phyloP scores from a whole-genome alignment of 2,797 vertebrate genomes.

The Melanotaenia nigrans region DNA sequence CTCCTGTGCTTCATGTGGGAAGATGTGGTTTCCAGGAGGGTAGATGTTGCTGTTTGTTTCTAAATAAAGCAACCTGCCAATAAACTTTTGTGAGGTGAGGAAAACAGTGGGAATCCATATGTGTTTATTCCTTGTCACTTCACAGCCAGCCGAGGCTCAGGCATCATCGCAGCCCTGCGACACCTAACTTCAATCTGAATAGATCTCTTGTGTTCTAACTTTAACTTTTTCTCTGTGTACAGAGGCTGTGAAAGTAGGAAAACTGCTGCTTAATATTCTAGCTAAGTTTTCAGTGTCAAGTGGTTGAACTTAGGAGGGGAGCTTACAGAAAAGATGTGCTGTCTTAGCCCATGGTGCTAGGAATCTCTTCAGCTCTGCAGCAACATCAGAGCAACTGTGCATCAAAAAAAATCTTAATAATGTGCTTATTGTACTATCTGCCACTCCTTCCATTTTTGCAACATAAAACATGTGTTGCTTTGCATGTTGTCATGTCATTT shows the following conservation, averaged over 20 bases:
- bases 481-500: too few species aligned
- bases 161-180: neutral
- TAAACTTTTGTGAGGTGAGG: constrained; percentile 10
- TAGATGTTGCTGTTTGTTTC: constrained; percentile 46
- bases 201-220: constrained; percentile 43
- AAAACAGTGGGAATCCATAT: neutral
- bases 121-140: constrained; percentile 12
- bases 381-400: constrained; percentile 1
- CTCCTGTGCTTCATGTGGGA: constrained; percentile 29
- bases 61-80: constrained; percentile 23
- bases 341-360: neutral
- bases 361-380: neutral
- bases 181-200: constrained; percentile 12
- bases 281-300: constrained; percentile 15
- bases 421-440: neutral
- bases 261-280: constrained; percentile 42
- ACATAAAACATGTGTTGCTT: too few species aligned
- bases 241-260: neutral
- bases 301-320: constrained; percentile 10
- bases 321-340: neutral
- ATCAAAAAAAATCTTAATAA: neutral
- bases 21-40: constrained; percentile 22
- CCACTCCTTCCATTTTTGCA: neutral
- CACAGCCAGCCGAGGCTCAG: neutral
- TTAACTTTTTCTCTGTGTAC: constrained; percentile 19